phyloP scores from a whole-genome alignment of 2,797 vertebrate species.

The Amazona finschi region DNA sequence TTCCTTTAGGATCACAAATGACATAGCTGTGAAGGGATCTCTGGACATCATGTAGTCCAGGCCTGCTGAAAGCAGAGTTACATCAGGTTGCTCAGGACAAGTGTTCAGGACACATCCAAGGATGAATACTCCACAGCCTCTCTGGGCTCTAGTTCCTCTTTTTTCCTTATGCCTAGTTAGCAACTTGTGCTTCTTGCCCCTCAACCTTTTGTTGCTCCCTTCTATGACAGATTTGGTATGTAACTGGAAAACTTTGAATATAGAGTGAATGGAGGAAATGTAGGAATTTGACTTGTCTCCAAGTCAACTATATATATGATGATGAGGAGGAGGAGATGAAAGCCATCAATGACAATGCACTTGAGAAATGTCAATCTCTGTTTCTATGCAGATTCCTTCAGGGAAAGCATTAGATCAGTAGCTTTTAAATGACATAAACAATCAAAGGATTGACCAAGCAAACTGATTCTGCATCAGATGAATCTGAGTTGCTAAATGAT shows the following conservation, averaged over 20 bases:
- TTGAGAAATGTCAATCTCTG: neutral
- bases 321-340: constrained; percentile 10
- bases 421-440: constrained; percentile 14
- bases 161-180: neutral
- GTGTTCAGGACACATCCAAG: neutral
- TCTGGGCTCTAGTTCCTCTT: neutral
- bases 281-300: neutral
- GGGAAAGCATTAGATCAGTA: constrained; percentile 4
- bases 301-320: neutral
- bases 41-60: neutral
- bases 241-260: constrained; percentile 1
- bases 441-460: neutral
- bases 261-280: neutral
- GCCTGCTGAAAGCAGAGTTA: neutral
- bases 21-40: neutral
- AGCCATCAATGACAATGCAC: constrained; percentile 7
- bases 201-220: neutral
- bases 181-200: neutral
- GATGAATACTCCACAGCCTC: neutral
- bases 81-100: neutral
- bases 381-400: constrained; percentile 14
- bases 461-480: neutral
- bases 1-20: neutral
- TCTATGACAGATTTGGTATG: neutral
- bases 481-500: neutral